Conservation (phyloP, 2,797 vertebrate species). For the Phoeniculus purpureus region DNA sequence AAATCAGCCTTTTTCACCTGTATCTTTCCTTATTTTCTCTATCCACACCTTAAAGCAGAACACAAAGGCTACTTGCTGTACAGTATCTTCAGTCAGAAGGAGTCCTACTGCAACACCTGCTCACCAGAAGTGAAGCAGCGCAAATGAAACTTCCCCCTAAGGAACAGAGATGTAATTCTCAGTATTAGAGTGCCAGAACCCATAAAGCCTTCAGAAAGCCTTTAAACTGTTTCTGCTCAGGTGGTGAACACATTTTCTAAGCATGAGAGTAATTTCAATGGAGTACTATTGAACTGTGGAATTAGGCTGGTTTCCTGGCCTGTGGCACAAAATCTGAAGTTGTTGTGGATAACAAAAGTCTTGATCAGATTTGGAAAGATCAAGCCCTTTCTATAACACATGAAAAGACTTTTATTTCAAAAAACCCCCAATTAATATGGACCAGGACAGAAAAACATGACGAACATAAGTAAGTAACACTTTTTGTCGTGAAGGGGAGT, state of each 20-base stretch:
- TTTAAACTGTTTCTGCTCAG: constrained; percentile 49
- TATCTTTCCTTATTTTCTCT: background rate
- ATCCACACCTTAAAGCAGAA: background rate
- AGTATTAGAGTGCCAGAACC: constrained; percentile 1
- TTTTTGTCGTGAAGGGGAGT: background rate
- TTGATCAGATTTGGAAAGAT: constrained; percentile 53
- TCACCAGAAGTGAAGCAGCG: background rate
- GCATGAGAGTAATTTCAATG: constrained; percentile 19
- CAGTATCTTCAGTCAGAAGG: background rate
- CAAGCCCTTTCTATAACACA: constrained; percentile 9
- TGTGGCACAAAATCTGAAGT: background rate
- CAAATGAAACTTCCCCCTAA: background rate
- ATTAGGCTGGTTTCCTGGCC: constrained; percentile 55
- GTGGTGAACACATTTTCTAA: constrained; percentile 38
- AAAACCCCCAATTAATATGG: background rate
- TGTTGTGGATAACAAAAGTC: constrained; percentile 29
- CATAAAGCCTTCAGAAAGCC: constrained; percentile 28
- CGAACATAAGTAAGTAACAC: background rate
- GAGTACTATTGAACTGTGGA: background rate
- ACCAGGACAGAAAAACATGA: background rate
- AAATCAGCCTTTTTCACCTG: background rate
- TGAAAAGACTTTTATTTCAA: background rate
- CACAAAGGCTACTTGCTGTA: background rate
- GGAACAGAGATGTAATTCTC: constrained; percentile 13
- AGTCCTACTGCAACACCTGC: background rate